phyloP scores from a whole-genome alignment of 2,888 invertebrate genomes.

The Norana najaformis region DNA sequence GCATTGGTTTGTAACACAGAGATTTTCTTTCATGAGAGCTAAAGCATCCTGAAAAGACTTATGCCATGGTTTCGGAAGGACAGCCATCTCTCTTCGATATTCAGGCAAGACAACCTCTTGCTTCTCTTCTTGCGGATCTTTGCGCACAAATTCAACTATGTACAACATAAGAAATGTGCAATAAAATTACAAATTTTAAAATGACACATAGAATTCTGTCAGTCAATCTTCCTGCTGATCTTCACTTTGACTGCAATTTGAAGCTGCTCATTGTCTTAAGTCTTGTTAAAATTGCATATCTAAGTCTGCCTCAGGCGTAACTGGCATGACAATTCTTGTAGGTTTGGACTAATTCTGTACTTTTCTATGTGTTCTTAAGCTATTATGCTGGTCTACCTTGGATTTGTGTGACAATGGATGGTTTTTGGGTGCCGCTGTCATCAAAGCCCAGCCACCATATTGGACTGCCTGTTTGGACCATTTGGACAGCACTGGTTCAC shows the following conservation, averaged over 20 bases:
- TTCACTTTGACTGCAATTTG: not conserved
- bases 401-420: too few species aligned
- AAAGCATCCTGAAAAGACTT: constrained; percentile 66
- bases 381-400: too few species aligned
- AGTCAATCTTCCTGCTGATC: not conserved
- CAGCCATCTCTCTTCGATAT: constrained; percentile 68
- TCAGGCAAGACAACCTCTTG: constrained; percentile 55
- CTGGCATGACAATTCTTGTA: too few species aligned
- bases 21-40: constrained; percentile 67
- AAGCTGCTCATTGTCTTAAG: too few species aligned
- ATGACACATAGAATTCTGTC: not conserved
- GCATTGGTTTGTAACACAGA: constrained; percentile 80
- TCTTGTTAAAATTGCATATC: not conserved
- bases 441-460: too few species aligned
- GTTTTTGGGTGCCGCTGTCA: too few species aligned
- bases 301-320: not conserved
- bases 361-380: too few species aligned
- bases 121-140: constrained; percentile 70
- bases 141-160: constrained; percentile 85
- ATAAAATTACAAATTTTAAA: not conserved
- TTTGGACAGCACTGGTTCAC: too few species aligned
- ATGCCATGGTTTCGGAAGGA: constrained; percentile 72
- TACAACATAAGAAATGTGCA: not conserved
- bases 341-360: too few species aligned
- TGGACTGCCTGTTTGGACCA: too few species aligned